Conservation (phyloP, 2,888 invertebrate species). For the Melieria omissa region DNA sequence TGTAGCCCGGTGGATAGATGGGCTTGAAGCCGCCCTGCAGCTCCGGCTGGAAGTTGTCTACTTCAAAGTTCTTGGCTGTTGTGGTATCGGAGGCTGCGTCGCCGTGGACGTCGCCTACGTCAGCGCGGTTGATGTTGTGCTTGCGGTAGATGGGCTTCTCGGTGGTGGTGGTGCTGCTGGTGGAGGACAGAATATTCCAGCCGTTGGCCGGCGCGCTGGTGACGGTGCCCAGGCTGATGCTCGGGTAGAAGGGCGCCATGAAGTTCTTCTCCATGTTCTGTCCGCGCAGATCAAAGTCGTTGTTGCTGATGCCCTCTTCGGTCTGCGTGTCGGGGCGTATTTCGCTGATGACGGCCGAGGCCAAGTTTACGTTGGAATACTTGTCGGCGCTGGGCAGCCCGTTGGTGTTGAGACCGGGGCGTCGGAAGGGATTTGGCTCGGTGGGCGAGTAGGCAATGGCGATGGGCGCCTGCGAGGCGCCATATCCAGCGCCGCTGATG, state of each 20-base stretch:
- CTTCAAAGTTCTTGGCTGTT: constrained; percentile 71
- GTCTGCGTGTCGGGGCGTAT: constrained; percentile 64
- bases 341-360: constrained; percentile 68
- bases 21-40: constrained; percentile 77
- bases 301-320: constrained; percentile 56
- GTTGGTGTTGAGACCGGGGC: constrained; percentile 22
- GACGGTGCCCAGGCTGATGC: constrained; percentile 70
- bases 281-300: constrained; percentile 63
- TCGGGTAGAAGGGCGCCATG: constrained; percentile 77
- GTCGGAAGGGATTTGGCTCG: constrained; percentile 61
- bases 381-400: constrained; percentile 38
- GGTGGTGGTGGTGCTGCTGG: constrained; percentile 45
- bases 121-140: constrained; percentile 63
- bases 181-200: constrained; percentile 71
- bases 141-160: constrained; percentile 54
- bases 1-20: constrained; percentile 70
- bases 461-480: constrained; percentile 72
- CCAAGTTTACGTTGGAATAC: constrained; percentile 68
- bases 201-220: constrained; percentile 69
- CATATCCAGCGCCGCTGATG: constrained; percentile 64
- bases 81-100: constrained; percentile 52
- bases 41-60: constrained; percentile 76
- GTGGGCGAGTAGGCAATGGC: constrained; percentile 76
- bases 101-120: constrained; percentile 45
- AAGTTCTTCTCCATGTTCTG: constrained; percentile 69